Evolutionary conservation across 1,140 invertebrate genomes (phyloP), one percentile per base, ranked within the genome.

Genomic region (Drosophila littoralis): DNA sequence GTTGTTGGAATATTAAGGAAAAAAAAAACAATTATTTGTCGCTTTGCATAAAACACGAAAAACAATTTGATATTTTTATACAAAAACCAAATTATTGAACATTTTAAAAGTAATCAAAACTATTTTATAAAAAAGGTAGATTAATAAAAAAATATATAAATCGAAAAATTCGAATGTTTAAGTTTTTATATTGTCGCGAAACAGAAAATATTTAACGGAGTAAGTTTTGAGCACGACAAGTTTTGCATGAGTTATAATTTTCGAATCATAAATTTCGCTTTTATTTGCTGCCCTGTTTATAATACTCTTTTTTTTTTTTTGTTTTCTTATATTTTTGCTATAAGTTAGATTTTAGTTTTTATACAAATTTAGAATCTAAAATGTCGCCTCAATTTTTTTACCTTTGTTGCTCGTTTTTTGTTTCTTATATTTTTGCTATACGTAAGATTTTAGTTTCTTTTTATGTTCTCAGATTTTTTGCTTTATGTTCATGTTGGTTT

Each of bases 41-140:
- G 83, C 77, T 83, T 82, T 72, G 88, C 13, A 59, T 45, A 12
- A 55, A 40, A 51, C 7, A 51, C 12, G n/a, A 70, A 70, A 55
- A 61, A 28, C 52, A 55, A 81, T 88, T 86, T 86, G 79, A 88
- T 86, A 86, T 86, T 86, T 86, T 86, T 86, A 89, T 88, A 81
- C 75, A 72, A 66, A 76, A 35, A 42, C 0, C 1, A 60, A 57
- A 61, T 68, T 55, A 68, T 43, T 35, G 22, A 74, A 69, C 38
- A 43, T 43, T 52, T 43, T 52, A 59, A 10, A 55, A 52, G 50
- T 15, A 9, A 51, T 46, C 50, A 80, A 48, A 88, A 76, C 61
- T 83, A 77, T 88, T 89, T 67, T 80, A 85, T 71, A 78, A 79
- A 75, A 77, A 51, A 79, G 65, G 58, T 88, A 88, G 84, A 66